Evolutionary conservation across 2,113 vertebrate species (phyloP).

Genomic region (Phylloscopus whistleri): DNA sequence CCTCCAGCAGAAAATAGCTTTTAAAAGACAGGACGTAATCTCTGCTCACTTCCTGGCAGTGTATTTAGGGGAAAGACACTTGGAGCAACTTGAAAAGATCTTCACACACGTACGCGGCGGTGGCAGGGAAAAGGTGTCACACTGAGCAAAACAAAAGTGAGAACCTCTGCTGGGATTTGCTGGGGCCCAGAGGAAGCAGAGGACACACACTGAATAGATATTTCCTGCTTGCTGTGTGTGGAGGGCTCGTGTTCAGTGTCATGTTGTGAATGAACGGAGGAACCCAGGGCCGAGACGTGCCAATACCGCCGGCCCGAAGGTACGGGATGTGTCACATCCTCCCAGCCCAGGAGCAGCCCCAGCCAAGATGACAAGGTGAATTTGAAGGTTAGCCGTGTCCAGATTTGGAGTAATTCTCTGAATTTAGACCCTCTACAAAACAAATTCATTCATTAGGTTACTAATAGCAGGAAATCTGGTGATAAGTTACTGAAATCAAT

Average conservation of each 20-base stretch:
- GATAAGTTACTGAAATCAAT: neutral
- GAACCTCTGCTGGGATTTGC: slow-evolving; percentile 53
- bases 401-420: neutral
- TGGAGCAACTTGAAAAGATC: slow-evolving; percentile 59
- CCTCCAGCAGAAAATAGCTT: slow-evolving; percentile 68
- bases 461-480: neutral
- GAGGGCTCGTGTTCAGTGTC: slow-evolving; percentile 32
- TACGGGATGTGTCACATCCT: slow-evolving; percentile 59
- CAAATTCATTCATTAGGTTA: neutral
- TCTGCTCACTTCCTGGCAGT: slow-evolving; percentile 56
- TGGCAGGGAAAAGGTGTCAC: slow-evolving; percentile 58
- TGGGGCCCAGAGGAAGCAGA: slow-evolving; percentile 46
- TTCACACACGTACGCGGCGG: slow-evolving; percentile 49
- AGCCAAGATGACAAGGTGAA: slow-evolving; percentile 26
- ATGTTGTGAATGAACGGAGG: slow-evolving; percentile 58
- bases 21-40: slow-evolving; percentile 65
- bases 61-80: slow-evolving; percentile 62
- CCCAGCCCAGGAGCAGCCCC: neutral
- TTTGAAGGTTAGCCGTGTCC: neutral
- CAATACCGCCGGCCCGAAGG: neutral
- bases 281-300: slow-evolving; percentile 31
- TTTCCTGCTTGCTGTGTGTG: slow-evolving; percentile 49
- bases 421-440: neutral
- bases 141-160: slow-evolving; percentile 67
- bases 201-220: slow-evolving; percentile 40